Evolutionary conservation across 1,140 invertebrate species (phyloP), one percentile per base, ranked within the genome.

Genomic region (Galleria mellonella): DNA sequence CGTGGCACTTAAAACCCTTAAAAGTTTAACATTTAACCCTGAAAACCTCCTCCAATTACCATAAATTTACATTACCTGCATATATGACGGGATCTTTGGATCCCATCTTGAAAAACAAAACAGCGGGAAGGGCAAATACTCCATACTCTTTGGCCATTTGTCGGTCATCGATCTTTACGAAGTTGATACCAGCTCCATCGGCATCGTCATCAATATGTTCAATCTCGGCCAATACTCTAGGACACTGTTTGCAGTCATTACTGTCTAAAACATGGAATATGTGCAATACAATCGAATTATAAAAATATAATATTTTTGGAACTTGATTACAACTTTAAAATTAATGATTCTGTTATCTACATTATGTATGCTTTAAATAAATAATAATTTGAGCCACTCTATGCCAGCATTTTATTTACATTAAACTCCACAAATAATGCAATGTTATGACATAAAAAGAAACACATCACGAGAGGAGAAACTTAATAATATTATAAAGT

Each of bases 191-290:
- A 30, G 94, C 95, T n/a, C 91, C 89, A 73, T 97, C 96, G 0
- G 95, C 95, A 57, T 97, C 95, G 64, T 97, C 96, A 64, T 98
- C 96, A 52, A 98, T 97, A 65, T 97, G 94, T 71, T 98, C 96
- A 41, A 98, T 93, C 74, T 97, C 95, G 5, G 90, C 87, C 50
- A 98, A 84, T 4, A 97, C 96, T 76, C 93, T 91, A 42, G 92
- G 92, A 78, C 96, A 98, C 75, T 97, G 95, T 85, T 97, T 97
- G 87, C 96, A 97, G 81, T 96, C 95, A 88, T 94, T 94, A 88
- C 94, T 96, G 87, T 96, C 95, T 97, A 83, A 83, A 91, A 90
- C 82, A 89, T 79, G 67, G 74, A 56, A 74, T 64, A 75, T 76
- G 74, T 85, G 75, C 61, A 78, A 82, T 81, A 72, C 54, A 62